phyloP scores from a whole-genome alignment of 1,140 invertebrate species.

The Polypedilum vanderplanki region DNA sequence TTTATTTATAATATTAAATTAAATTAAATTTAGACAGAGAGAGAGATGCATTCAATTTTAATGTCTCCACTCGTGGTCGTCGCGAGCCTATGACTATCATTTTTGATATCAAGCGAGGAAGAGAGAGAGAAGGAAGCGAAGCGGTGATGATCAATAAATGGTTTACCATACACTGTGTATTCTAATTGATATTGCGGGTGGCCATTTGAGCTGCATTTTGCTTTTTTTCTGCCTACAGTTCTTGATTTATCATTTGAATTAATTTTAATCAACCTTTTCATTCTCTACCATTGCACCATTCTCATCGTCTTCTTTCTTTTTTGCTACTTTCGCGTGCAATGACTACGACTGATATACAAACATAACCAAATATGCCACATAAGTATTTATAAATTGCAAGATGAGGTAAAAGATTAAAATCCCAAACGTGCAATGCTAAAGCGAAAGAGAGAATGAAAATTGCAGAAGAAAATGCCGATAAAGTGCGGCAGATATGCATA shows the following conservation, averaged over 20 bases:
- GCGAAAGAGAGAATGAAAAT: background rate
- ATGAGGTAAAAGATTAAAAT: background rate
- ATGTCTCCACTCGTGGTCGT: too few species aligned
- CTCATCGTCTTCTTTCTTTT: background rate
- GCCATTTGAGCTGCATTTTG: background rate
- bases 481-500: slow-evolving; percentile 24
- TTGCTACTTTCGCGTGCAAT: slow-evolving; percentile 20
- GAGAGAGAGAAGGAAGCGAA: background rate
- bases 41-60: too few species aligned
- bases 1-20: too few species aligned
- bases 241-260: slow-evolving; percentile 28
- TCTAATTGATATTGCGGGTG: slow-evolving; percentile 28
- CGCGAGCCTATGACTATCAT: too few species aligned
- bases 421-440: background rate
- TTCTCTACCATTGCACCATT: background rate
- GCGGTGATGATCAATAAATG: slow-evolving; percentile 17
- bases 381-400: background rate
- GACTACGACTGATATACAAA: background rate
- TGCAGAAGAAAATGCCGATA: slow-evolving; percentile 5
- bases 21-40: background rate
- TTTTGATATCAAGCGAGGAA: too few species aligned
- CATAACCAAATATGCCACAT: slow-evolving; percentile 29
- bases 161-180: background rate
- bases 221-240: background rate
- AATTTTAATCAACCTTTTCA: slow-evolving; percentile 23